Base-by-base conservation (phyloP, 2,797 vertebrate genomes). In the Philypnodon macrostomus region DNA sequence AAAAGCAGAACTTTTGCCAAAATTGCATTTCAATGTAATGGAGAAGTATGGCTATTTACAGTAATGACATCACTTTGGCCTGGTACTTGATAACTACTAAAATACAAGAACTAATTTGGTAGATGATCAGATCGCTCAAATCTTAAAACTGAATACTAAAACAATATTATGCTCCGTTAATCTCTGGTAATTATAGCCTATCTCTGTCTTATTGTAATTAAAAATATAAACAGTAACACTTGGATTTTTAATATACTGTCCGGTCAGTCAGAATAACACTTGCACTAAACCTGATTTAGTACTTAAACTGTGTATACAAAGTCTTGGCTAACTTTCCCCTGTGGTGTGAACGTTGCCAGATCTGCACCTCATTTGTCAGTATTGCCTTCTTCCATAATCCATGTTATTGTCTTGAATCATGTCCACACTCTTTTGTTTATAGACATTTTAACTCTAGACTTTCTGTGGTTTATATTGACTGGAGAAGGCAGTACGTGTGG, bases 371-470 rank as follows among this genome's bases (percentile, higher is more conserved):
- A 42, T 61, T 24, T 45, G 63, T 16, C 60, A 59, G 57, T 37
- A 62, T 29, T 44, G 53, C 53, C 10, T 36, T 47, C 48, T 34
- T 38, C 52, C 36, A 11, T 14, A 18, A 56, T 26, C 29, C 17
- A 7, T 59, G 69, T 78, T 72, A 58, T 76, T 75, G 47, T 21
- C 13, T 60, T 49, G 53, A 71, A 79, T 74, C 70, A 78, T 58
- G 52, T 64, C 74, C 71, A 71, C 32, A 33, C 74, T 75, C 47
- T 18, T 24, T 44, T 84, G 71, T 88, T 83, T 88, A 69, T 73
- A 77, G 64, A 77, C 80, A 67, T 87, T 83, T 85, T 73, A 78
- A 72, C 55, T 46, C 9, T 33, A 42, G 47, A 58, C 50, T 56
- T 53, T 56, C 63, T 62, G 42, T 17, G 53, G 76, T 83, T 81